Percentiles rank a stretch among this genome's conserved stretches.
Conservation (phyloP, 2,113 vertebrate genomes). For the Pavo muticus region DNA sequence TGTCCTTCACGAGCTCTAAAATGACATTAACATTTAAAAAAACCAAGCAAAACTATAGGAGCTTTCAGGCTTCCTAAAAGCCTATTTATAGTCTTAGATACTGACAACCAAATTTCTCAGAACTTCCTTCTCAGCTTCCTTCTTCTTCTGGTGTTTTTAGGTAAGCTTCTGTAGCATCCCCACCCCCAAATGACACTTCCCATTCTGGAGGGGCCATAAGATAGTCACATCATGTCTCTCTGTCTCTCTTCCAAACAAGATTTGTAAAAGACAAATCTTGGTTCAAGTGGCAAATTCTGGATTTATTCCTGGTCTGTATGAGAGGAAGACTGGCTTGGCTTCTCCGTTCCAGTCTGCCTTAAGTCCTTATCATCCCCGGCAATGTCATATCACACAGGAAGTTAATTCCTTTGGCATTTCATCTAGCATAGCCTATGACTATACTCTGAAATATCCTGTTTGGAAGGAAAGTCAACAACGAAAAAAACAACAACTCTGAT, state of each 20-base stretch:
- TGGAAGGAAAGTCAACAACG: background rate
- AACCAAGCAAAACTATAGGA: background rate
- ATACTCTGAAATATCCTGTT: background rate
- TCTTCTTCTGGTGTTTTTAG: background rate
- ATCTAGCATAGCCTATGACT: background rate
- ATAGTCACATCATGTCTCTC: background rate
- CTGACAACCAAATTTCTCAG: background rate
- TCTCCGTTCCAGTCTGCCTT: background rate
- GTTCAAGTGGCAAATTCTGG: background rate
- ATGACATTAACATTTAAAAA: constrained; percentile 48
- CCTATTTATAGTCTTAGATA: constrained; percentile 22
- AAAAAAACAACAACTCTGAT: background rate
- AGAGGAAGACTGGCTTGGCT: background rate
- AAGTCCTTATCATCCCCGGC: background rate
- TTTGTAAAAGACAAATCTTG: background rate
- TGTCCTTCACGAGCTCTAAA: constrained; percentile 24
- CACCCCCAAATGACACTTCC: background rate
- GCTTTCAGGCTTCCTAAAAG: constrained; percentile 32
- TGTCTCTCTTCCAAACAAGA: background rate
- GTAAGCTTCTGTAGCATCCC: background rate
- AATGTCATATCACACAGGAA: background rate
- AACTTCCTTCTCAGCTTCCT: background rate
- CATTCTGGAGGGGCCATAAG: background rate
- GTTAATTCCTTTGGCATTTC: background rate
- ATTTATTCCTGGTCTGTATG: background rate